Conservation (phyloP, 92 coral and sea anemone genomes). For the Isaurus tuberculatus region DNA sequence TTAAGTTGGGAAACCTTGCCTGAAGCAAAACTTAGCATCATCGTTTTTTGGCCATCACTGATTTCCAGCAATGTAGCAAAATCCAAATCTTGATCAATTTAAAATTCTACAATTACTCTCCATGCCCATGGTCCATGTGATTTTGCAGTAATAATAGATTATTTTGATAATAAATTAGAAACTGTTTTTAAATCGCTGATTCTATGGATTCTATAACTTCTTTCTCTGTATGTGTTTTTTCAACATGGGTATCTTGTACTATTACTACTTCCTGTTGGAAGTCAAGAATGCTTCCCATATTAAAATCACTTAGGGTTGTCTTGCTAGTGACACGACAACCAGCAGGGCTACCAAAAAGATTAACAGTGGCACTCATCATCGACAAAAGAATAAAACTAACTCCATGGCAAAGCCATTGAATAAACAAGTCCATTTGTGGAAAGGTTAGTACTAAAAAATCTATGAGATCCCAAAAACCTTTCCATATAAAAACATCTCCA, state of each 20-base stretch:
- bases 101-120: too few relatives aligned
- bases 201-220: neutral
- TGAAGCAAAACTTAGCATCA: too few relatives aligned
- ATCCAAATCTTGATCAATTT: too few relatives aligned
- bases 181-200: neutral
- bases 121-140: too few relatives aligned
- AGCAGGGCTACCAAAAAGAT: slow-evolving; percentile 59
- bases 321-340: slow-evolving; percentile 53
- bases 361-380: slow-evolving; percentile 39
- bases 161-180: too few relatives aligned
- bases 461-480: slow-evolving; percentile 4
- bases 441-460: neutral
- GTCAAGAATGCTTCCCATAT: slow-evolving; percentile 63
- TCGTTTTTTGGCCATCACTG: too few relatives aligned
- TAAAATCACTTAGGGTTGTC: slow-evolving; percentile 55
- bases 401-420: neutral
- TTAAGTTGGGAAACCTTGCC: too few relatives aligned
- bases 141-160: too few relatives aligned
- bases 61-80: too few relatives aligned
- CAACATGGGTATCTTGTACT: neutral
- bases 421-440: neutral
- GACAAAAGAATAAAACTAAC: neutral
- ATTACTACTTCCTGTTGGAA: neutral
- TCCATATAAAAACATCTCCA: neutral
- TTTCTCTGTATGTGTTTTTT: neutral